phyloP scores from a whole-genome alignment of 1,140 invertebrate genomes.

The Hydropsyche tenuis region DNA sequence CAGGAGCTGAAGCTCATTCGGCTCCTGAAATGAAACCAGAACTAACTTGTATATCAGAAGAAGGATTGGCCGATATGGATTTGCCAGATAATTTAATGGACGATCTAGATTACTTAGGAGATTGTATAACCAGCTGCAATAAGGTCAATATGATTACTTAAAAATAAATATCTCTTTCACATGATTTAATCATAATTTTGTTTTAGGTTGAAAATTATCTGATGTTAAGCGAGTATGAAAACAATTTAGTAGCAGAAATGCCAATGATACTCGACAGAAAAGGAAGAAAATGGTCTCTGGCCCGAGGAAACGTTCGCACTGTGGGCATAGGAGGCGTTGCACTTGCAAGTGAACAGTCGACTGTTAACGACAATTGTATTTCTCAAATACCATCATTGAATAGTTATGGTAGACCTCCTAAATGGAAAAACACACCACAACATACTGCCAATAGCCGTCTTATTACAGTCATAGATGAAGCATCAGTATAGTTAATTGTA shows the following conservation, averaged over 20 bases:
- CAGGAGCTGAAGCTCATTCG: slow-evolving; percentile 57
- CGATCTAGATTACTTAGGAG: slow-evolving; percentile 81
- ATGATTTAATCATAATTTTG: slow-evolving; percentile 25
- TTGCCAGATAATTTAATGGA: slow-evolving; percentile 80
- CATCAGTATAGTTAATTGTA: slow-evolving; percentile 61
- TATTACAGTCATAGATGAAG: slow-evolving; percentile 79
- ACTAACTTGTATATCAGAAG: slow-evolving; percentile 86
- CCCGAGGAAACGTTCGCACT: slow-evolving; percentile 52
- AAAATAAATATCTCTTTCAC: slow-evolving; percentile 13
- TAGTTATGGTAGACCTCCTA: slow-evolving; percentile 52
- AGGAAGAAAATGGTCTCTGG: slow-evolving; percentile 73
- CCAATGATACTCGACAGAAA: slow-evolving; percentile 74
- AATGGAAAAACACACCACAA: slow-evolving; percentile 63
- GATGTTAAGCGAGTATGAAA: slow-evolving; percentile 87
- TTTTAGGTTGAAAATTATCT: slow-evolving; percentile 78
- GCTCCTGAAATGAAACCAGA: slow-evolving; percentile 67
- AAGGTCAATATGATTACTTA: slow-evolving; percentile 64
- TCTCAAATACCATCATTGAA: slow-evolving; percentile 53
- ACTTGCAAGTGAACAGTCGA: slow-evolving; percentile 41
- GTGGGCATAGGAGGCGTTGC: slow-evolving; percentile 45
- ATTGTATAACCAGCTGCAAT: slow-evolving; percentile 88
- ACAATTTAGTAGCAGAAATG: slow-evolving; percentile 82
- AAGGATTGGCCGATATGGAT: slow-evolving; percentile 84
- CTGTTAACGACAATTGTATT: slow-evolving; percentile 53
- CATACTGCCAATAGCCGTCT: slow-evolving; percentile 65